Percentiles rank a stretch among this genome's conserved stretches.
These are phyloP conservation scores for Australoheros scitulus DNA, from an alignment of 2,113 vertebrate genomes.

Conservation along the genomic window DNA sequence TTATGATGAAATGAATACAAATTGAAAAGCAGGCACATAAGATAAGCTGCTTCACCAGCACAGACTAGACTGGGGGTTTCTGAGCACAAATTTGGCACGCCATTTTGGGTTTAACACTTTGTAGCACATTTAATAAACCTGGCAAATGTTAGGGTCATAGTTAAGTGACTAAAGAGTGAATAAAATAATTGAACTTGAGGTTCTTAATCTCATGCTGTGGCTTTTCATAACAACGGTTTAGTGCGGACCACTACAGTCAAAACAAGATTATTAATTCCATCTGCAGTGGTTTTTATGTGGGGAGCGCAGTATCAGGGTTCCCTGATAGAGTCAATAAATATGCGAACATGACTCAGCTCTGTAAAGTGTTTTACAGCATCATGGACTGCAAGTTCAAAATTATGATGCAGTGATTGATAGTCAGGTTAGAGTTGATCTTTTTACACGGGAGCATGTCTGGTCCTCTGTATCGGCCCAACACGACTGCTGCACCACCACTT, in stretches of 20 bases:
- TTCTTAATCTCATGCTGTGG: too few relatives aligned
- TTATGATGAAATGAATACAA: conserved; percentile 27
- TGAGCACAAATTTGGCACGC: background rate
- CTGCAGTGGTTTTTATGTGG: fast-evolving
- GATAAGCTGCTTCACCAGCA: background rate
- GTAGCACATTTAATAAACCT: background rate
- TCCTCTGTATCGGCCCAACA: background rate
- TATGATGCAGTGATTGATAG: background rate
- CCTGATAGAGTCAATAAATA: background rate
- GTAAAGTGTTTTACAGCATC: background rate
- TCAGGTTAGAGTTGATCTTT: background rate
- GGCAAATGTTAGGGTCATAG: background rate
- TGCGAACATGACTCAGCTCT: too few relatives aligned
- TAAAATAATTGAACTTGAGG: background rate
- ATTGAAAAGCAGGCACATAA: conserved; percentile 1
- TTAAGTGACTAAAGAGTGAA: background rate
- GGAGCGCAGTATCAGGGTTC: background rate
- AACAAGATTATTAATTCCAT: background rate
- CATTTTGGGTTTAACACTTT: background rate
- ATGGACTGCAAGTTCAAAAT: background rate
- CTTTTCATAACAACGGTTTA: background rate
- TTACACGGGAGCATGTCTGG: background rate
- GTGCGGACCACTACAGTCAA: background rate
- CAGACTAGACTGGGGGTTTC: conserved; percentile 30
- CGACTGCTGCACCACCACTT: background rate